phyloP scores from a whole-genome alignment of 2,888 invertebrate species.

The Tromatobia lineatoria region DNA sequence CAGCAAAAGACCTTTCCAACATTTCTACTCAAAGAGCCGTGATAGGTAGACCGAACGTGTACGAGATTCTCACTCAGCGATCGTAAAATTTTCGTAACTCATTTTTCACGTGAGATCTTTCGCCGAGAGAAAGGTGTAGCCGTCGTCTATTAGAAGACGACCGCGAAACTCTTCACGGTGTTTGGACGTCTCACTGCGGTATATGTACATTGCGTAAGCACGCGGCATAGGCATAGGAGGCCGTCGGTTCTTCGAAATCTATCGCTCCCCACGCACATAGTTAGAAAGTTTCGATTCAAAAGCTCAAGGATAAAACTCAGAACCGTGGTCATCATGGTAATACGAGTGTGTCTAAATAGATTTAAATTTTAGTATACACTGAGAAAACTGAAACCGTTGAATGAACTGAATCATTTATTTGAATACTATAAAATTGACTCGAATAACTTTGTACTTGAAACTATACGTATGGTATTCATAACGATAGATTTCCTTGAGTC shows the following conservation, averaged over 20 bases:
- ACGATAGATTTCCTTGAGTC: no score
- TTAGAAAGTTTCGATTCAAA: constrained; percentile 60
- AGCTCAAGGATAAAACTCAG: constrained; percentile 55
- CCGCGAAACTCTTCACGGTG: constrained; percentile 49
- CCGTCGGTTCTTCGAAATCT: constrained; percentile 45
- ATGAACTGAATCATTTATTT: no score
- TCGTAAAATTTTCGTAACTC: constrained; percentile 21
- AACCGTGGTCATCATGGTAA: neutral
- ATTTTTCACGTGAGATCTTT: constrained; percentile 15
- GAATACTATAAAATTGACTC: no score
- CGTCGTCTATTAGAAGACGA: constrained; percentile 34
- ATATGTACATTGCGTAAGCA: constrained; percentile 40
- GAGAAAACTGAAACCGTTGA: no score
- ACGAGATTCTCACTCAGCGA: neutral
- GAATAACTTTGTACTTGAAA: no score
- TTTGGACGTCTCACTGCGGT: constrained; percentile 11
- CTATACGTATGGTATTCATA: no score
- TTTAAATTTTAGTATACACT: neutral
- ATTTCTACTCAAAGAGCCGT: neutral
- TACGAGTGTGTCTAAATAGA: constrained; percentile 5
- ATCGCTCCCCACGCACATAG: constrained; percentile 27
- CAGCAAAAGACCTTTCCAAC: constrained; percentile 4
- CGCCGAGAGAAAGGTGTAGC: constrained; percentile 59
- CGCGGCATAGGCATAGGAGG: neutral
- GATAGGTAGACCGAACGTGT: neutral